Evolutionary conservation across 1,140 invertebrate genomes (phyloP).

Genomic region (Drosophila sproati): DNA sequence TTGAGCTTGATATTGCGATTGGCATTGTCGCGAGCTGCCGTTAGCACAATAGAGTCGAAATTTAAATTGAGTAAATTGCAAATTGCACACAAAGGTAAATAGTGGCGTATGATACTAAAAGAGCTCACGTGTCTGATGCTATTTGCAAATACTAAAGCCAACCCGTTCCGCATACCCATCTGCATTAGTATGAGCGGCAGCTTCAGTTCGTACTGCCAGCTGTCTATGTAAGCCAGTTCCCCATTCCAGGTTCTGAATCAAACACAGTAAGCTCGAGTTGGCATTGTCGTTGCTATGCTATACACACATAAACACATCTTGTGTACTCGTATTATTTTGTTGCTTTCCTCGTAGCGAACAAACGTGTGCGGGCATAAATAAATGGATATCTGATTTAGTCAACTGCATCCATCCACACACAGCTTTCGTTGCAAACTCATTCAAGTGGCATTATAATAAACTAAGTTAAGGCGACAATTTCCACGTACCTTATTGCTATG

Average conservation of each 20-base stretch:
- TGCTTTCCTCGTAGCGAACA: slow-evolving; percentile 42
- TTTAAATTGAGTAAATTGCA: slow-evolving; percentile 81
- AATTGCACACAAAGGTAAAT: slow-evolving; percentile 65
- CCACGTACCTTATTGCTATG: slow-evolving; percentile 65
- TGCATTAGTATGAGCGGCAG: not conserved
- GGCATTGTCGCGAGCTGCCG: slow-evolving; percentile 43
- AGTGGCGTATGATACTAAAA: slow-evolving; percentile 17
- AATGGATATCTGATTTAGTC: slow-evolving; percentile 49
- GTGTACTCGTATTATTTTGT: slow-evolving; percentile 64
- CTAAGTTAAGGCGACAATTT: slow-evolving; percentile 82
- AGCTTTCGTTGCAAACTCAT: slow-evolving; percentile 65
- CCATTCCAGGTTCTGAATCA: slow-evolving; percentile 16
- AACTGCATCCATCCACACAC: slow-evolving; percentile 4
- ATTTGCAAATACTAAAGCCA: slow-evolving; percentile 41
- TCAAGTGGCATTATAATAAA: slow-evolving; percentile 81
- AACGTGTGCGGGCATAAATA: slow-evolving; percentile 63
- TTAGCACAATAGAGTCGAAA: slow-evolving; percentile 57
- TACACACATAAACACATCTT: slow-evolving; percentile 25
- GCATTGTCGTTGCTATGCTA: slow-evolving; percentile 32
- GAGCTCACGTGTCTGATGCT: slow-evolving; percentile 61
- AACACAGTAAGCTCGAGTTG: slow-evolving; percentile 4
- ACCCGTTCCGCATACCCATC: not conserved
- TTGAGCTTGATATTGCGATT: slow-evolving; percentile 20
- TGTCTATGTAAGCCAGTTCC: slow-evolving; percentile 28
- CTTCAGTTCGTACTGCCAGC: slow-evolving; percentile 14